Percentiles rank a stretch among this genome's conserved stretches.
These are phyloP conservation scores for Smittia aterrima DNA, from an alignment of 2,888 invertebrate genomes.

Conservation along the genomic window DNA sequence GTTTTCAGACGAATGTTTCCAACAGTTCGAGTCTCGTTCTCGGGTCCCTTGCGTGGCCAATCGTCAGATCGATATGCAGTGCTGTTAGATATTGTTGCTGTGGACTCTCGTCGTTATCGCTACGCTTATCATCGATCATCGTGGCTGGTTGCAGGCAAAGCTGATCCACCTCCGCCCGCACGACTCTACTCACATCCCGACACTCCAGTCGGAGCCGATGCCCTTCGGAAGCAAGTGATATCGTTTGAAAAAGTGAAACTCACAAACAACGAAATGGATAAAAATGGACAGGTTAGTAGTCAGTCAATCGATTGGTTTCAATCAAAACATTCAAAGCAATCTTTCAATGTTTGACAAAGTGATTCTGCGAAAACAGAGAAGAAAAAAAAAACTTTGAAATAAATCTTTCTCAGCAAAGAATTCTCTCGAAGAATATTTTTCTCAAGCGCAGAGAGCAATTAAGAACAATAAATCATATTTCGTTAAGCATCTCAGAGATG, in stretches of 20 bases:
- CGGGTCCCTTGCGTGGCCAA: conserved; percentile 64
- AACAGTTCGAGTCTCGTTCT: conserved; percentile 91
- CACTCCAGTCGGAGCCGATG: conserved; percentile 92
- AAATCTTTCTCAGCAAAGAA: no score
- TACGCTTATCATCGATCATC: conserved; percentile 98
- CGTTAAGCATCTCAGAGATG: neutral
- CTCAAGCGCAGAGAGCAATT: conserved; percentile 11
- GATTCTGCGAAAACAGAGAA: no score
- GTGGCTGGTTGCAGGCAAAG: conserved; percentile 97
- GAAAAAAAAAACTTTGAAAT: no score
- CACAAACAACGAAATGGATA: conserved; percentile 97
- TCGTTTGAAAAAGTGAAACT: conserved; percentile 98
- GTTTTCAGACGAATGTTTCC: conserved; percentile 93
- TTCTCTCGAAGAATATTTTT: neutral
- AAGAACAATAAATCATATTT: conserved; percentile 37
- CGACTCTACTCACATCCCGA: conserved; percentile 95
- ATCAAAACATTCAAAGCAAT: no score
- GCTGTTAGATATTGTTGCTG: conserved; percentile 93
- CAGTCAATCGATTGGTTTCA: no score
- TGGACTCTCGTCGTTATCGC: conserved; percentile 93
- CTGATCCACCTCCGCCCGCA: conserved; percentile 92
- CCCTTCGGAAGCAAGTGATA: conserved; percentile 92
- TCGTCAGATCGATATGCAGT: conserved; percentile 86
- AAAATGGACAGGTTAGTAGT: conserved; percentile 85
- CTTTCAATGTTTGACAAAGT: no score